Evolutionary conservation across 2,888 invertebrate genomes (phyloP).

Genomic region (Brachyopa scutellaris): DNA sequence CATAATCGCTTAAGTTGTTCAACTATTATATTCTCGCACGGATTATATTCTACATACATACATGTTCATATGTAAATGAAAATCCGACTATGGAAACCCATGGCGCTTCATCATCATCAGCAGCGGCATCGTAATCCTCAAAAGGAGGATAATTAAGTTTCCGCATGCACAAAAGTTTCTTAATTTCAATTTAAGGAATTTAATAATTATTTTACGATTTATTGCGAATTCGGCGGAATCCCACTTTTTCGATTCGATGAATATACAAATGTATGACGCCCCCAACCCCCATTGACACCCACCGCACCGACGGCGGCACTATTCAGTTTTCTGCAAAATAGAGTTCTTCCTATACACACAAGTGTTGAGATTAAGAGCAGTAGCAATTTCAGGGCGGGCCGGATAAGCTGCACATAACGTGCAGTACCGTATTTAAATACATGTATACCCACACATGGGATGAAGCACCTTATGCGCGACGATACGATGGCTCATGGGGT

Average conservation of each 20-base stretch:
- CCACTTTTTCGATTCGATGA: conserved; percentile 71
- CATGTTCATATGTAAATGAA: neutral
- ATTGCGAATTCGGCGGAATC: conserved; percentile 68
- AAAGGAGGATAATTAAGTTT: conserved; percentile 72
- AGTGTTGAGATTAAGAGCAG: conserved; percentile 52
- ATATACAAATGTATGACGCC: conserved; percentile 35
- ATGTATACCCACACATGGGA: conserved; percentile 21
- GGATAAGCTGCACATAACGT: conserved; percentile 54
- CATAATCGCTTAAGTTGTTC: conserved; percentile 57
- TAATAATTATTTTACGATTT: conserved; percentile 72
- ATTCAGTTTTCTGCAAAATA: conserved; percentile 16
- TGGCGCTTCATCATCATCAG: neutral
- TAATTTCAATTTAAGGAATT: conserved; percentile 73
- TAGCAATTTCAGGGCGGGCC: conserved; percentile 38
- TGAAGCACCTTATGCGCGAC: conserved; percentile 41
- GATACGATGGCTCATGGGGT: too few relatives aligned
- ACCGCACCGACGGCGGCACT: neutral
- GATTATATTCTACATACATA: conserved; percentile 37
- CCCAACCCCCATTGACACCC: neutral
- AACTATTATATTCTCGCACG: conserved; percentile 40
- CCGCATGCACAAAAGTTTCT: conserved; percentile 72
- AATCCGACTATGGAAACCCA: conserved; percentile 32
- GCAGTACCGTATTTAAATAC: conserved; percentile 57
- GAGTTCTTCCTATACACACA: neutral
- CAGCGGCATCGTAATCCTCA: conserved; percentile 66